phyloP scores from a whole-genome alignment of 2,113 vertebrate genomes.

The Chrysochloris asiatica region DNA sequence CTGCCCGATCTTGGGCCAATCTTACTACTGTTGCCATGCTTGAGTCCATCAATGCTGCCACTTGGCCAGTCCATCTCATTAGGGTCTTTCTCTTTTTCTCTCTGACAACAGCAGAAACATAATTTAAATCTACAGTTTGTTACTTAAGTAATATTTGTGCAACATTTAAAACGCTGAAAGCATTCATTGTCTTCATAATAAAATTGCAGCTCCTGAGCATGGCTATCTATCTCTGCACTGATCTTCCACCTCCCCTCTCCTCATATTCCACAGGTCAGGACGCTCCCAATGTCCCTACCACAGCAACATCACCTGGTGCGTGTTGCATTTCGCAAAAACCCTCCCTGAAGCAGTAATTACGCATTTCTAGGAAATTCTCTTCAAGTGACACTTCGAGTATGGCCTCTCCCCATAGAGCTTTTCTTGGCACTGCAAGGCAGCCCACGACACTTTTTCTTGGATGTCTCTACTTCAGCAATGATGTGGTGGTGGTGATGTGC shows the following conservation, averaged over 20 bases:
- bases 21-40: too few relatives aligned
- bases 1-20: too few relatives aligned
- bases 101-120: too few relatives aligned
- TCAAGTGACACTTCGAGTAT: too few relatives aligned
- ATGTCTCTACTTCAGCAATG: too few relatives aligned
- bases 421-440: too few relatives aligned
- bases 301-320: neutral
- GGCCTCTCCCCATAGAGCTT: too few relatives aligned
- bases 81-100: too few relatives aligned
- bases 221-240: neutral
- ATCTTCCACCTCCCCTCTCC: fast-evolving
- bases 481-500: too few relatives aligned
- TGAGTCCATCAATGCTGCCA: too few relatives aligned
- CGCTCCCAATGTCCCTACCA: fast-evolving
- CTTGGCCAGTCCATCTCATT: too few relatives aligned
- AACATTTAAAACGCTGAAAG: neutral
- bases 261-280: neutral
- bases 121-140: neutral
- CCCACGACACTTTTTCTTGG: too few relatives aligned
- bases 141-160: neutral
- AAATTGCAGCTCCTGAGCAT: neutral
- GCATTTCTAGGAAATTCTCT: neutral
- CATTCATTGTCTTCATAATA: neutral
- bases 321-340: neutral
- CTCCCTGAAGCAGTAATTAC: neutral